phyloP scores from a whole-genome alignment of 2,113 vertebrate species.

The Xyrauchen texanus region DNA sequence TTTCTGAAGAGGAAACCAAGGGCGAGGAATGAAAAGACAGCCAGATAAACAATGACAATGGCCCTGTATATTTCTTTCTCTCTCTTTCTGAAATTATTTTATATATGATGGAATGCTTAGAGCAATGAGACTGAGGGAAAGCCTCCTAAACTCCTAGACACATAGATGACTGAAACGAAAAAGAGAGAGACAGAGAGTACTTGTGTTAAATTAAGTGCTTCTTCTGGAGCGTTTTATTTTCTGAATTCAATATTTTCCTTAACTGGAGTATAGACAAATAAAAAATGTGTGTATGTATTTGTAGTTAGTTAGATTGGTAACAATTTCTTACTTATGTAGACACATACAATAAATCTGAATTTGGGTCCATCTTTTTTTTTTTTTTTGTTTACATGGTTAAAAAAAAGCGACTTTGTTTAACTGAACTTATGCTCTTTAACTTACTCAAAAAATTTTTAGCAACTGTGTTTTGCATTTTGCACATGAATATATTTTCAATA shows the following conservation, averaged over 20 bases:
- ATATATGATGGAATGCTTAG: slow-evolving; percentile 38
- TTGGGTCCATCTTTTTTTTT: no score
- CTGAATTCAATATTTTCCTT: no score
- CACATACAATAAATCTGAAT: no score
- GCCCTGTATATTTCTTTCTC: slow-evolving; percentile 65
- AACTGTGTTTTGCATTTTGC: no score
- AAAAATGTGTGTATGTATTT: no score
- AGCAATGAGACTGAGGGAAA: slow-evolving; percentile 33
- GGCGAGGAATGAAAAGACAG: slow-evolving; percentile 96
- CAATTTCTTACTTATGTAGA: no score
- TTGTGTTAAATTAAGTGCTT: neutral
- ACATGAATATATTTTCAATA: no score
- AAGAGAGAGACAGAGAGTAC: neutral
- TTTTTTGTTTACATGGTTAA: neutral
- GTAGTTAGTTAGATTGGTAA: no score
- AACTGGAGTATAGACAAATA: no score
- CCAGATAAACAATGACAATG: slow-evolving; percentile 99
- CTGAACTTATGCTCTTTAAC: neutral
- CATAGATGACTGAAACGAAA: neutral
- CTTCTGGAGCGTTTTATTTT: neutral
- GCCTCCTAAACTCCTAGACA: neutral
- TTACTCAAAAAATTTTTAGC: neutral
- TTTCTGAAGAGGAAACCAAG: slow-evolving; percentile 99
- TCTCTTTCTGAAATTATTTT: neutral
- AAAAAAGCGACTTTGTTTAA: no score